Base-by-base conservation (phyloP, 2,113 vertebrate species). In the Steatornis caripensis region DNA sequence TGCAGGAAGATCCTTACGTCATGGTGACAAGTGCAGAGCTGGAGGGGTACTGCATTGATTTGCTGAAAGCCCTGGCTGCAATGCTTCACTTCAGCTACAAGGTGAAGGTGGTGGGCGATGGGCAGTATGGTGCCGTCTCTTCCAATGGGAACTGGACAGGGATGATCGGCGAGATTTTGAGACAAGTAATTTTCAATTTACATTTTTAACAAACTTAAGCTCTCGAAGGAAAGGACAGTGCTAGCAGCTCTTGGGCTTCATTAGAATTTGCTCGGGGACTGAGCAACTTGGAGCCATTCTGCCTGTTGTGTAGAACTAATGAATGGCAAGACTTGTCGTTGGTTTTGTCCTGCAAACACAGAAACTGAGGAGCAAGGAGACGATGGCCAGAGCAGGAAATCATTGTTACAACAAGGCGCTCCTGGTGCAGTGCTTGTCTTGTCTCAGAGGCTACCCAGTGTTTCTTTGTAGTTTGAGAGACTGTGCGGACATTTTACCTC, bases 1-100 rank as follows among this genome's bases (percentile, higher is more conserved):
- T 13, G 43, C 95, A 99, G 99, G 96, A 98, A 64, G 98, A 99
- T 3, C 99, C 99, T 0, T 99, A 98, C 16, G 95, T 96, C 37
- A 99, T 99, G 98, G 95, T 95, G 66, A 93, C 89, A 34, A 98
- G 97, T 1, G 95, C 97, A 0, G 98, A 98, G 41, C 95, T 99
- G 84, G 99, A 99, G 83, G 99, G 99, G 0, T 99, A 97, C 97
- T 99, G 99, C 94, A 97, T 99, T 0, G 99, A 99, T 21, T 74
- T 99, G 92, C 95, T 99, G 43, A 87, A 93, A 1, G 96, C 97
- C 4, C 97, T 99, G 3, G 96, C 99, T 13, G 94, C 96, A 8
- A 98, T 95, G 74, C 82, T 99, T 24, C 97, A 96, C 82, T 98
- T 99, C 95, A 97, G 77, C 61, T 99, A 99, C 94, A 97, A 95